Evolutionary conservation across 2,113 vertebrate genomes (phyloP), one percentile per base, ranked within the genome.

Genomic region (Lagopus muta): DNA sequence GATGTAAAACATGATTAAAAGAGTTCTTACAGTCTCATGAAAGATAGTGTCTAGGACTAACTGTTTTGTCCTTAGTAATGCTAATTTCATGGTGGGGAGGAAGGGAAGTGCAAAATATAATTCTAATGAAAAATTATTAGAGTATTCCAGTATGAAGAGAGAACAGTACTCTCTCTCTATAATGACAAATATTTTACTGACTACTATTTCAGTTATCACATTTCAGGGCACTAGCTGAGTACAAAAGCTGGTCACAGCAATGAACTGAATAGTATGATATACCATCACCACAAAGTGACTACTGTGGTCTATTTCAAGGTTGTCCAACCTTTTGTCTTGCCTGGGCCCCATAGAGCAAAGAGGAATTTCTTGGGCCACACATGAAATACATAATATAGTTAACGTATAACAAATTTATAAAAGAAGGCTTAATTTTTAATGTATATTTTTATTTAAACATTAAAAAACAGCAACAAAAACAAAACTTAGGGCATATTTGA

Each of bases 1-100:
- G 6, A 78, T 18, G 45, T 1, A 36, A 86, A 54, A 42, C 85
- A 62, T 11, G 4, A 84, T 55, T 5, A 6, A 90, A 76, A 40
- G 47, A 7, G 6, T 34, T 79, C 22, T 36, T 36, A 69, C 42
- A 40, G 3, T 40, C 6, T 32, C 0, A 0, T 3, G 73, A 38
- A 85, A 79, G 60, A 54, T 10, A 1, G 3, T 21, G 17, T 32
- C 30, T 76, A 58, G 10, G 73, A 54, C 2, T 3, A 62, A 36
- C 40, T 10, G 0, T 0, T 42, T 88, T 74, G 76, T 55, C 42
- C 60, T 22, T 19, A 82, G 12, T 40, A 86, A 77, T 24, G 64
- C 38, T 1, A 3, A 57, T 45, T 77, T 73, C 2, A 0, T 5
- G 1, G 19, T 58, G 8, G n/a, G 21, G 7, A 67, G 18, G 13